Conservation (phyloP, 2,888 invertebrate species). For the Bursaphelenchus okinawaensis region DNA sequence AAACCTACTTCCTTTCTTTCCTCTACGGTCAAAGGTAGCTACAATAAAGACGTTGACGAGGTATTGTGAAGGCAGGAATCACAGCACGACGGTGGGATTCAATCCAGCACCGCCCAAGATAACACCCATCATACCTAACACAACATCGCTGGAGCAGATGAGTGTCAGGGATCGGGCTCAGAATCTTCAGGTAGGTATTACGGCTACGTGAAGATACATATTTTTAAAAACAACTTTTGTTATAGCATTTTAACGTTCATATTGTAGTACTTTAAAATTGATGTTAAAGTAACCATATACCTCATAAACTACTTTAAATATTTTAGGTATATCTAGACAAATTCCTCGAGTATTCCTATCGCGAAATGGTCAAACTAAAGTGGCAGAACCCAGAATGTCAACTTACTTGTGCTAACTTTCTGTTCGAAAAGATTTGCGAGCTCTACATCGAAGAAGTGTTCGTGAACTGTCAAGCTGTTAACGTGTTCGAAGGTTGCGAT, state of each 20-base stretch:
- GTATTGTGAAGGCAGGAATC: slow-evolving; percentile 18
- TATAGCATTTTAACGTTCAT: too few relatives aligned
- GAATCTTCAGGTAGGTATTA: slow-evolving; percentile 36
- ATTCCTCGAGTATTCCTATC: slow-evolving; percentile 50
- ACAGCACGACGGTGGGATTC: slow-evolving; percentile 3
- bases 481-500: slow-evolving; percentile 55
- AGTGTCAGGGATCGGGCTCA: slow-evolving; percentile 46
- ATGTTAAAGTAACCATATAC: too few relatives aligned
- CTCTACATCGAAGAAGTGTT: slow-evolving; percentile 40
- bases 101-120: slow-evolving; percentile 15
- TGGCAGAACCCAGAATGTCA: slow-evolving; percentile 49
- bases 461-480: slow-evolving; percentile 36
- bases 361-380: slow-evolving; percentile 50
- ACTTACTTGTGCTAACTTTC: slow-evolving; percentile 46
- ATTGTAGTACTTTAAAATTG: too few relatives aligned
- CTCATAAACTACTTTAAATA: too few relatives aligned
- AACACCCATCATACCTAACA: slow-evolving; percentile 16
- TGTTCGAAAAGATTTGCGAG: slow-evolving; percentile 41
- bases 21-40: slow-evolving; percentile 23
- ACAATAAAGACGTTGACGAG: slow-evolving; percentile 11
- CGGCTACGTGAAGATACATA: neutral
- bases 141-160: slow-evolving; percentile 10
- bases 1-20: slow-evolving; percentile 51
- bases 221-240: too few relatives aligned
- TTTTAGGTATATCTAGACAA: slow-evolving; percentile 53